A percentile compares a stretch with the other conserved stretches of the same genome.
Conservation (phyloP, 2,113 vertebrate species). For the Ramphastos sulfuratus region DNA sequence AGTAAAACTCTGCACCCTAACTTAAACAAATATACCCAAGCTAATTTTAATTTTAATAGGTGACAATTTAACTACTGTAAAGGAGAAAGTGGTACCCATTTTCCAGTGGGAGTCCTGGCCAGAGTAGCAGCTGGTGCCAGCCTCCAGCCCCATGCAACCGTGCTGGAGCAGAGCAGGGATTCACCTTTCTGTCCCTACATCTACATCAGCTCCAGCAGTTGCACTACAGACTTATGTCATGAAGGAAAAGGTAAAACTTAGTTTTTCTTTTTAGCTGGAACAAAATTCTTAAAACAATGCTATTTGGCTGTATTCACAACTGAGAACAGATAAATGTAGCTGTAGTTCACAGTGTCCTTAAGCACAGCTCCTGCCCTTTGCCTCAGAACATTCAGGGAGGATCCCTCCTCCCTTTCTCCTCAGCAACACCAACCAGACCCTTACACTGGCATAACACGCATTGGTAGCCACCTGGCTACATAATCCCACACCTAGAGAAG, state of each 20-base stretch:
- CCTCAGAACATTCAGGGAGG: neutral
- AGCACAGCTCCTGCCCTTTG: neutral
- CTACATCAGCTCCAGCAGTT: neutral
- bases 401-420: neutral
- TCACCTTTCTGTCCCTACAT: neutral
- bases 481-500: neutral
- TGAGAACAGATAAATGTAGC: neutral
- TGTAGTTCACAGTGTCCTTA: neutral
- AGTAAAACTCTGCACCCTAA: neutral
- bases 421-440: neutral
- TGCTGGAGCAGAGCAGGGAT: neutral
- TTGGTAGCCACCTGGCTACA: neutral
- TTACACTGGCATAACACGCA: neutral
- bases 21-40: neutral
- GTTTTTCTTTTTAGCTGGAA: neutral
- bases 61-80: neutral
- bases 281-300: neutral
- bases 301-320: neutral
- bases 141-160: fast-evolving
- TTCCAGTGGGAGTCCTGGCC: neutral
- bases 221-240: fast-evolving
- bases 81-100: neutral
- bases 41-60: neutral
- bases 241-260: neutral
- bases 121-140: neutral